phyloP scores from a whole-genome alignment of 1,140 invertebrate species.

The Orius insidiosus region DNA sequence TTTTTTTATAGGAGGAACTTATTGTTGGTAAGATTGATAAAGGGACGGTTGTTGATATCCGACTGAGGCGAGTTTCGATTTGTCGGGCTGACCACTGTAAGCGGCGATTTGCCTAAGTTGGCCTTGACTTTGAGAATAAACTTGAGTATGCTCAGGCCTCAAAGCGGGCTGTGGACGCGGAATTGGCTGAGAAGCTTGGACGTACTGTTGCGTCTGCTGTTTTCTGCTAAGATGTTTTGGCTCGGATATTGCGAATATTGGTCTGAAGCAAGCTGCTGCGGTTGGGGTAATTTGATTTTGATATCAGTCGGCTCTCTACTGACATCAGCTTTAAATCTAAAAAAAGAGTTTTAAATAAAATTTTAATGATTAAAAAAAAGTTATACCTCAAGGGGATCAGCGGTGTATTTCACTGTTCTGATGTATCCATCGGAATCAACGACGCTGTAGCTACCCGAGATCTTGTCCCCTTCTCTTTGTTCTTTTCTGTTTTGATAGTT shows the following conservation, averaged over 20 bases:
- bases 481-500: constrained; percentile 69
- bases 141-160: constrained; percentile 3
- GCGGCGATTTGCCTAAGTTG: constrained; percentile 4
- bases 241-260: no score
- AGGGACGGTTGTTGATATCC: not conserved
- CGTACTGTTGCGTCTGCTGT: constrained; percentile 20
- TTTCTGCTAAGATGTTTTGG: no score
- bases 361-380: not conserved
- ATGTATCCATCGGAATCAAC: constrained; percentile 61
- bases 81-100: not conserved
- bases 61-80: not conserved
- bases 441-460: constrained; percentile 58
- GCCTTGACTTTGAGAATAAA: not conserved
- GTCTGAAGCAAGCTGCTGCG: constrained; percentile 12
- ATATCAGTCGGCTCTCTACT: constrained; percentile 49
- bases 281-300: constrained; percentile 42
- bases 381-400: constrained; percentile 50
- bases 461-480: constrained; percentile 50
- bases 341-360: constrained; percentile 2
- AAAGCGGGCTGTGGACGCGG: not conserved
- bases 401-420: constrained; percentile 55
- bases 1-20: no score
- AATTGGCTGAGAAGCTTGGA: constrained; percentile 8
- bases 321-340: constrained; percentile 54
- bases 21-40: constrained; percentile 6